These are phyloP conservation scores for Sardina pilchardus DNA, from an alignment of 2,113 vertebrate genomes.

Conservation along the genomic window DNA sequence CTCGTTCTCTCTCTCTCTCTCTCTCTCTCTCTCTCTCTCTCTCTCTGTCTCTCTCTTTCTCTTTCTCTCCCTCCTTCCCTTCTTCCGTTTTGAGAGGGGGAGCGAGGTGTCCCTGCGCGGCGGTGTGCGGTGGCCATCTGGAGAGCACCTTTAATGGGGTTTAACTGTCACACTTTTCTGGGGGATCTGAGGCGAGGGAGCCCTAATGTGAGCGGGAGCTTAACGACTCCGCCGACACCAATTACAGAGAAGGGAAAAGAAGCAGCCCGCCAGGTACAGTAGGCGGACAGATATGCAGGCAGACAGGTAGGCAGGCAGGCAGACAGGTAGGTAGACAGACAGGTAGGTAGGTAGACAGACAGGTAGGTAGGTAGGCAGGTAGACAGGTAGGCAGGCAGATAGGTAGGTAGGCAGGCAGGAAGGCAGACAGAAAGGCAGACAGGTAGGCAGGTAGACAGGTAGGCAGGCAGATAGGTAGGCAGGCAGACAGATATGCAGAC, in stretches of 20 bases:
- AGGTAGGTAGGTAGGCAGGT: no score
- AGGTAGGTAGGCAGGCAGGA: no score
- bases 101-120: constrained; percentile 15
- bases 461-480: no score
- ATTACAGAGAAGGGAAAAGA: constrained; percentile 31
- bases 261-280: no score
- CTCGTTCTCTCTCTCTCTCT: background rate
- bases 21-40: background rate
- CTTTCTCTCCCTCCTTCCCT: background rate
- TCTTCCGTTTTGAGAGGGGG: background rate
- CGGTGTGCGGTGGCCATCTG: constrained; percentile 27
- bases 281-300: background rate
- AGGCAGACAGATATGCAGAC: no score
- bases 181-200: constrained; percentile 21
- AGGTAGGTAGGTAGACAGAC: no score
- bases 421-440: no score
- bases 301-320: background rate
- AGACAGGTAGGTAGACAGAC: no score
- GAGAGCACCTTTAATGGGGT: constrained; percentile 33
- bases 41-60: background rate
- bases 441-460: no score
- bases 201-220: constrained; percentile 33
- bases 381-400: no score
- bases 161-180: constrained; percentile 36
- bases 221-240: constrained; percentile 36